Percentiles rank a stretch among this genome's conserved stretches.
These are phyloP conservation scores for Noturus placidus DNA, from an alignment of 2,113 vertebrate genomes.

Conservation along the genomic window DNA sequence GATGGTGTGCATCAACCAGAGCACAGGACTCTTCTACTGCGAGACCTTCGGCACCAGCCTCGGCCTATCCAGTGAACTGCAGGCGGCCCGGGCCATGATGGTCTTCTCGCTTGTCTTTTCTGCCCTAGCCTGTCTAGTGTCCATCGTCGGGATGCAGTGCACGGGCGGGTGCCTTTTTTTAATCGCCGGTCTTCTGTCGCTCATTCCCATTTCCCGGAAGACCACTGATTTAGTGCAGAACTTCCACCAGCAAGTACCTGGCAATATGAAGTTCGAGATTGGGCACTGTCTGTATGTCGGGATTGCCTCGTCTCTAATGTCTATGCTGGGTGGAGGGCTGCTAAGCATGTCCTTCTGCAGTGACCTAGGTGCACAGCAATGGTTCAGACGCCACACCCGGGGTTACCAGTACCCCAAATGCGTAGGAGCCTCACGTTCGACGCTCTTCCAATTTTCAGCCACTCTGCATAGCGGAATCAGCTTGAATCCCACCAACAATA, in stretches of 20 bases:
- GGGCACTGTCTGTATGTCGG: conserved; percentile 91
- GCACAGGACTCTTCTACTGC: conserved; percentile 94
- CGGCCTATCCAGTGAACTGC: conserved; percentile 80
- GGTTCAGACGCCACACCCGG: conserved; percentile 54
- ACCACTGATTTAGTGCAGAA: conserved; percentile 87
- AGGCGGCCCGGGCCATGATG: conserved; percentile 92
- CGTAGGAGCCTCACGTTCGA: conserved; percentile 41
- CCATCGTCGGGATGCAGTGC: conserved; percentile 88
- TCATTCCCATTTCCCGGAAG: conserved; percentile 90
- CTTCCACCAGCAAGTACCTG: conserved; percentile 80
- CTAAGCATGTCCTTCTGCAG: conserved; percentile 82
- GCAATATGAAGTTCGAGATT: conserved; percentile 88
- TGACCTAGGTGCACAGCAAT: conserved; percentile 43
- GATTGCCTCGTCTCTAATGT: conserved; percentile 80
- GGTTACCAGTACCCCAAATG: conserved; percentile 68
- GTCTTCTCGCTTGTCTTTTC: conserved; percentile 86
- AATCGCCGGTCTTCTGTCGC: conserved; percentile 81
- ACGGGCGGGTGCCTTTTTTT: conserved; percentile 81
- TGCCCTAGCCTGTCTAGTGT: conserved; percentile 72
- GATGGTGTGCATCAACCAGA: conserved; percentile 95
- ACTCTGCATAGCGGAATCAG: conserved; percentile 46
- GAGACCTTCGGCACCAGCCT: conserved; percentile 95
- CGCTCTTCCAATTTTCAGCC: conserved; percentile 64
- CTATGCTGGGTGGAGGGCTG: conserved; percentile 83
- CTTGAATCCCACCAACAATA: conserved; percentile 49